A percentile compares a stretch with the other conserved stretches of the same genome.
phyloP scores from a whole-genome alignment of 2,888 invertebrate species.

The Hemithea aestivaria region DNA sequence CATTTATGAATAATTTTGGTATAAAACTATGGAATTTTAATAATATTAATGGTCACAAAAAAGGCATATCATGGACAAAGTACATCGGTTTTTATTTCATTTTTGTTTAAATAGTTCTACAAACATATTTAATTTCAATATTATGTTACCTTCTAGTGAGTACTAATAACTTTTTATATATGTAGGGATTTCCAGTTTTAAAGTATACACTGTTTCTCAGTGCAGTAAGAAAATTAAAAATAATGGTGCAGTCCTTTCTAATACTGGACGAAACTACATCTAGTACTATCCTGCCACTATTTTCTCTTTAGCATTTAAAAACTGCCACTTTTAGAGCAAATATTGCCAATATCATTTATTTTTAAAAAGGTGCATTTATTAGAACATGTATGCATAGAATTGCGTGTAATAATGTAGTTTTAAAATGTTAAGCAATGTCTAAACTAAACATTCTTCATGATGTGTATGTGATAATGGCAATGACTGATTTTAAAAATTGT shows the following conservation, averaged over 20 bases:
- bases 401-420: constrained; percentile 4
- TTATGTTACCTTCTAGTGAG: no score
- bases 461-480: constrained; percentile 54
- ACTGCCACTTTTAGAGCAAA: constrained; percentile 17
- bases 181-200: no score
- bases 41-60: no score
- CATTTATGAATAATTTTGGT: not conserved
- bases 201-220: no score
- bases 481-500: constrained; percentile 59
- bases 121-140: no score
- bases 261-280: no score
- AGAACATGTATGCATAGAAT: constrained; percentile 1
- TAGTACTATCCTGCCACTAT: no score
- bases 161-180: no score
- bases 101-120: no score
- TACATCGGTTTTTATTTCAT: not conserved
- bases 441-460: constrained; percentile 26
- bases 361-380: constrained; percentile 10
- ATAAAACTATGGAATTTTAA: not conserved
- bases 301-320: constrained; percentile 7
- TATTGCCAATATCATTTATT: constrained; percentile 6
- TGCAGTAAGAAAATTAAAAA: no score
- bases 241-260: no score
- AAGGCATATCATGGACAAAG: not conserved
- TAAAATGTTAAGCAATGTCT: constrained; percentile 17